These are phyloP conservation scores for Agapornis roseicollis DNA, from an alignment of 2,113 vertebrate species.

Conservation along the genomic window DNA sequence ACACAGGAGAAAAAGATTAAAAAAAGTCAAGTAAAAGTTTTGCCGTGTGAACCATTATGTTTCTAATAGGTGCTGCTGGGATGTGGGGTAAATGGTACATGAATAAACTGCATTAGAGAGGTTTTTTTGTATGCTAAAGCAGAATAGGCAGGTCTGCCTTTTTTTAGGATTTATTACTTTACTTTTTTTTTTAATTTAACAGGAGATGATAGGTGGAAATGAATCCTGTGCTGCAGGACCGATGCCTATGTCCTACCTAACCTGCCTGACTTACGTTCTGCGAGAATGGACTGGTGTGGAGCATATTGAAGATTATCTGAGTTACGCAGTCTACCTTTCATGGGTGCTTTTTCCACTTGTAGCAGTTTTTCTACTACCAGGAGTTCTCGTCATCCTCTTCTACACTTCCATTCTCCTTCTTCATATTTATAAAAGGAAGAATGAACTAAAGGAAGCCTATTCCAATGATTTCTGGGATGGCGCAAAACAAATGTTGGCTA, in stretches of 20 bases:
- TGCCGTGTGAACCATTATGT: not conserved
- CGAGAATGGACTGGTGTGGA: constrained; percentile 87
- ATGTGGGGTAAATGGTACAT: not conserved
- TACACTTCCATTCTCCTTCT: constrained; percentile 91
- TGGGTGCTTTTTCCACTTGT: constrained; percentile 93
- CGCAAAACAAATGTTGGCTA: constrained; percentile 86
- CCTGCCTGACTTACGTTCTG: constrained; percentile 78
- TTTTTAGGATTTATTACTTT: not conserved
- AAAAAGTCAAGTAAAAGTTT: not conserved
- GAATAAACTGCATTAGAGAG: not conserved
- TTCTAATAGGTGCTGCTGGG: not conserved
- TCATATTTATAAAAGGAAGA: constrained; percentile 95
- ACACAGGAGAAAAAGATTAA: not conserved
- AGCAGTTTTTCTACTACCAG: constrained; percentile 85
- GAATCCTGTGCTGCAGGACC: constrained; percentile 80
- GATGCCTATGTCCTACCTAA: constrained; percentile 71
- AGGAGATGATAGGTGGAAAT: constrained; percentile 80
- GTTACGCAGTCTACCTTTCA: constrained; percentile 85
- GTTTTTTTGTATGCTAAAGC: not conserved
- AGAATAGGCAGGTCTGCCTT: not conserved
- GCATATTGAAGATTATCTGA: constrained; percentile 88
- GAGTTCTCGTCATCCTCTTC: constrained; percentile 79
- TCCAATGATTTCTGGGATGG: constrained; percentile 90
- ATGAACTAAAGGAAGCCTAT: constrained; percentile 90
- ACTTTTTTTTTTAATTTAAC: not conserved